These are phyloP conservation scores for Hedychridium roseum DNA, from an alignment of 2,888 invertebrate species.

Conservation along the genomic window DNA sequence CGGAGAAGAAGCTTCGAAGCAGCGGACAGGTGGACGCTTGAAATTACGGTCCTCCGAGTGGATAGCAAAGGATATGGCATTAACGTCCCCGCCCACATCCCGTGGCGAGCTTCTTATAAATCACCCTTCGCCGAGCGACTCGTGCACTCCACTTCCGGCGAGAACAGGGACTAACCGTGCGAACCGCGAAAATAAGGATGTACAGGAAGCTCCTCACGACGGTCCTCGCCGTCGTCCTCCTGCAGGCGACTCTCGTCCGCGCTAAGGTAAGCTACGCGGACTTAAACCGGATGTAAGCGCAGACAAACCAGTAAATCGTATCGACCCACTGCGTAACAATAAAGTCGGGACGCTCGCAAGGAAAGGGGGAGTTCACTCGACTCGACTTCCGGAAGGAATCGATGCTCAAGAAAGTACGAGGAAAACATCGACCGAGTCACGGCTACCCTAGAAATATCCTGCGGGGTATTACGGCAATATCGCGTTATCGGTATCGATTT, in stretches of 20 bases:
- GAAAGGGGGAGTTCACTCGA: no score
- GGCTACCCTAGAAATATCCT: no score
- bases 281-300: not conserved
- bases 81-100: slow-evolving; percentile 55
- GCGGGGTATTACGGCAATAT: no score
- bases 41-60: slow-evolving; percentile 22
- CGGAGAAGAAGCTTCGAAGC: slow-evolving; percentile 11
- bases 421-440: no score
- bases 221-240: slow-evolving; percentile 22
- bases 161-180: slow-evolving; percentile 2
- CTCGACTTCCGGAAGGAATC: no score
- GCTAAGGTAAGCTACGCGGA: slow-evolving; percentile 37
- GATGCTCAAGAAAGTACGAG: no score
- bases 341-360: not conserved
- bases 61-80: slow-evolving; percentile 33
- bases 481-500: no score
- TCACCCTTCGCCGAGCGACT: not conserved
- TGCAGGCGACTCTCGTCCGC: slow-evolving; percentile 30
- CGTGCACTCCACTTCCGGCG: slow-evolving; percentile 9
- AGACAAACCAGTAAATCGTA: no score
- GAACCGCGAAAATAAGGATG: slow-evolving; percentile 16
- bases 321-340: not conserved
- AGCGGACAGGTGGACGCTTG: no score
- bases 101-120: slow-evolving; percentile 50
- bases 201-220: slow-evolving; percentile 8